Conservation (phyloP, 2,888 invertebrate genomes). For the Microplitis deprimator region DNA sequence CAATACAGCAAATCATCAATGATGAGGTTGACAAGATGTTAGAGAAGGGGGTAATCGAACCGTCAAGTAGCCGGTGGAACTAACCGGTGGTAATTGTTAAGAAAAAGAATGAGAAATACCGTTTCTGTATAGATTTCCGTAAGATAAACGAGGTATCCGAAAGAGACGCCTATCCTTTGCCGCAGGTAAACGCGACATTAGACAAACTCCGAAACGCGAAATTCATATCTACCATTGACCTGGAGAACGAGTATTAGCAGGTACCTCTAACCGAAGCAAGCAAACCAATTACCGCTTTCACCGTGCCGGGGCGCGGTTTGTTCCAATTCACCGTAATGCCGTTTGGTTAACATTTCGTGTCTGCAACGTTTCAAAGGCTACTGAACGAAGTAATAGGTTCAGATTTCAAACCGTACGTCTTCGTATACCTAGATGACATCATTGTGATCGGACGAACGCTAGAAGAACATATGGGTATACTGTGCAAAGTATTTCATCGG, state of each 20-base stretch:
- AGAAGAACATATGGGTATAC: no score
- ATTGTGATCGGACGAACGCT: no score
- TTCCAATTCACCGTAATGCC: constrained; percentile 40
- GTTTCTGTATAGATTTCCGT: constrained; percentile 47
- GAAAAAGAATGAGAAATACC: constrained; percentile 42
- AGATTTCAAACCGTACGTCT: no score
- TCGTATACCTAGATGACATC: no score
- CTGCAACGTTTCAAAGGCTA: no score
- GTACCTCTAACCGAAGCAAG: constrained; percentile 24
- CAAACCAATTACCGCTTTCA: constrained; percentile 57
- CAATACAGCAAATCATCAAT: constrained; percentile 29
- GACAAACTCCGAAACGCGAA: constrained; percentile 39
- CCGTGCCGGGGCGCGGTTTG: constrained; percentile 53
- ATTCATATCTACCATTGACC: constrained; percentile 42
- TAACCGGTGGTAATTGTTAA: constrained; percentile 41
- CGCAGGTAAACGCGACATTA: constrained; percentile 40
- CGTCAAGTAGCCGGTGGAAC: constrained; percentile 35
- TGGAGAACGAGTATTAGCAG: constrained; percentile 20
- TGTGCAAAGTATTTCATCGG: no score
- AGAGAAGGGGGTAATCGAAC: constrained; percentile 28
- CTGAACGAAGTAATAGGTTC: no score
- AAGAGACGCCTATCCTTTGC: constrained; percentile 48
- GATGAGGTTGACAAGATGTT: constrained; percentile 59
- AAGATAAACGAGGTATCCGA: constrained; percentile 40
- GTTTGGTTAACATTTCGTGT: no score